Evolutionary conservation across 1,140 invertebrate genomes (phyloP).

Genomic region (Propsilocerus akamusi): DNA sequence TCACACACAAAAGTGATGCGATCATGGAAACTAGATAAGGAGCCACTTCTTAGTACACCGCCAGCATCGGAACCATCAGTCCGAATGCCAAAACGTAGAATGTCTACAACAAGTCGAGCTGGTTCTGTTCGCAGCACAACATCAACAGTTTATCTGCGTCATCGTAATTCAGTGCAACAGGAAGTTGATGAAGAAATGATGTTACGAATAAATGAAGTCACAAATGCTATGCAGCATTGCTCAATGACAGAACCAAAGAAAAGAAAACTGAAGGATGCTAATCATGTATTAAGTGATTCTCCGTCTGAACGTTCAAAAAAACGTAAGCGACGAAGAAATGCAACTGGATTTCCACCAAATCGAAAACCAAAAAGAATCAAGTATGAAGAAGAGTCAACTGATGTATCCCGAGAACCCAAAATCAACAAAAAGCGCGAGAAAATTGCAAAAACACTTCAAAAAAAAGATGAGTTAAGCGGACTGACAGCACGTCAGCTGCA

Average conservation of each 20-base stretch:
- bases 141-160: not conserved
- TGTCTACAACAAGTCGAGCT: not conserved
- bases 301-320: no score
- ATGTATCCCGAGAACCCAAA: no score
- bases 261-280: constrained; percentile 25
- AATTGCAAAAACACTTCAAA: not conserved
- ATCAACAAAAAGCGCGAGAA: not conserved
- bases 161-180: not conserved
- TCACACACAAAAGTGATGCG: not conserved
- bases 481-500: not conserved
- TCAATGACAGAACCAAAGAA: not conserved
- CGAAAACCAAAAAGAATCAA: constrained; percentile 68
- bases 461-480: not conserved
- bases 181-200: not conserved
- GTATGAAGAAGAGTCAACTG: constrained; percentile 8
- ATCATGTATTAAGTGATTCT: no score
- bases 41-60: not conserved
- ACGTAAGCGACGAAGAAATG: constrained; percentile 59
- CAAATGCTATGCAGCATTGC: not conserved
- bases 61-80: not conserved
- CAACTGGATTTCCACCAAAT: constrained; percentile 68
- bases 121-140: not conserved
- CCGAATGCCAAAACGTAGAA: no score
- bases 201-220: not conserved
- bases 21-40: not conserved